Conservation (phyloP, 2,888 invertebrate genomes). For the Dynastes hyllus region DNA sequence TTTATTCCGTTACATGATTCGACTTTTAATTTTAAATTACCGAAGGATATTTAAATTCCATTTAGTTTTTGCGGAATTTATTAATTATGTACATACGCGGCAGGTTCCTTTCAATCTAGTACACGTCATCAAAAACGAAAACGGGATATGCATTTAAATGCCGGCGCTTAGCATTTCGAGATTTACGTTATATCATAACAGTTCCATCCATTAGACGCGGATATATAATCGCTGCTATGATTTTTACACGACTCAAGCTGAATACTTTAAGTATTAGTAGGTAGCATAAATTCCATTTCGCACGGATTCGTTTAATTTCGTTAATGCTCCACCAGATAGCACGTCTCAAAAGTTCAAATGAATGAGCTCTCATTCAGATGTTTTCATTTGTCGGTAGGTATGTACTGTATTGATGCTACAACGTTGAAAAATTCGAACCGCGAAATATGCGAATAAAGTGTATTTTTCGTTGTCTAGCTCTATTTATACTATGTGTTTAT, state of each 20-base stretch:
- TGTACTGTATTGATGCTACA: neutral
- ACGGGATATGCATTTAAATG: no score
- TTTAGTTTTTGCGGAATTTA: no score
- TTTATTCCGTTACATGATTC: no score
- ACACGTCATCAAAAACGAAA: no score
- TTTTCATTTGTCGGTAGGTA: conserved; percentile 1
- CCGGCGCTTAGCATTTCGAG: no score
- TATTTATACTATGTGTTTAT: conserved; percentile 16
- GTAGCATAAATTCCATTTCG: conserved; percentile 5
- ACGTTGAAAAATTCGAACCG: neutral
- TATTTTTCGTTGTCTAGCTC: neutral
- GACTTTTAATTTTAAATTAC: no score
- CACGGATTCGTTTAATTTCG: conserved; percentile 17
- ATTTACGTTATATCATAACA: neutral
- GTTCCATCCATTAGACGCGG: neutral
- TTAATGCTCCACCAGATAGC: conserved; percentile 23
- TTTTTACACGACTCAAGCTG: neutral
- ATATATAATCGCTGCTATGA: neutral
- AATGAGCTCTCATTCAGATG: neutral
- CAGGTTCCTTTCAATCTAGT: no score
- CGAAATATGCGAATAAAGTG: conserved; percentile 32
- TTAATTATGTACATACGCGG: no score
- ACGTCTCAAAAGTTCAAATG: conserved; percentile 14
- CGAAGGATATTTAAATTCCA: no score
- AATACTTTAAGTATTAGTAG: neutral